Conservation (phyloP, 1,140 invertebrate genomes). For the Homalodisca vitripennis region DNA sequence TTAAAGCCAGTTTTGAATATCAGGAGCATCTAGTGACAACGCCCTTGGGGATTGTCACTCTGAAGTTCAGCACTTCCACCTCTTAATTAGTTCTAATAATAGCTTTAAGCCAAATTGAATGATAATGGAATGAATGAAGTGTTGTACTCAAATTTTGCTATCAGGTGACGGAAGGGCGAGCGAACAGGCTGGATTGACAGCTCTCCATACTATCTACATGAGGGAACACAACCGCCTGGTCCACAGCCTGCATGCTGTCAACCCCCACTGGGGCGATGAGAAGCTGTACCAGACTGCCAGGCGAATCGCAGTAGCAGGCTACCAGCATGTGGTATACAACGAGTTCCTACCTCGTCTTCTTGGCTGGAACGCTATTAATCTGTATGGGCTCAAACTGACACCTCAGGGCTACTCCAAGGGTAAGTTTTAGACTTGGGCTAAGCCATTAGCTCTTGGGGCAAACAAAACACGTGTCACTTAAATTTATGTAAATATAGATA, state of each 20-base stretch:
- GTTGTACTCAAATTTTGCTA: no score
- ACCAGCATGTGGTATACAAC: slow-evolving; percentile 86
- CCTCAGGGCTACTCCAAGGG: slow-evolving; percentile 87
- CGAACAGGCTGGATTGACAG: slow-evolving; percentile 84
- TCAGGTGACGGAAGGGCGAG: slow-evolving; percentile 77
- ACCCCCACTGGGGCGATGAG: slow-evolving; percentile 86
- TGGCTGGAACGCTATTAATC: slow-evolving; percentile 77
- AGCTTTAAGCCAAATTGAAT: no score
- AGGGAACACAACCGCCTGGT: slow-evolving; percentile 90
- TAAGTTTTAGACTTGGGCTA: no score
- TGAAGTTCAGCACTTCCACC: slow-evolving; percentile 64
- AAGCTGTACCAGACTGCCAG: slow-evolving; percentile 83
- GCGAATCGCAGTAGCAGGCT: slow-evolving; percentile 75
- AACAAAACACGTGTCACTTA: no score
- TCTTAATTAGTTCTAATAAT: slow-evolving; percentile 62
- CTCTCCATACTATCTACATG: slow-evolving; percentile 85
- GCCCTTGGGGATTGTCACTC: no score
- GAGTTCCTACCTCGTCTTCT: slow-evolving; percentile 86
- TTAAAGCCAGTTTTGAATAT: no score
- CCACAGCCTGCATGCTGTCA: slow-evolving; percentile 68
- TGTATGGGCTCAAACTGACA: slow-evolving; percentile 82
- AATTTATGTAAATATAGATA: no score
- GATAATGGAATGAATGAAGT: no score
- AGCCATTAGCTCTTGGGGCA: no score
- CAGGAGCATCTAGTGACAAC: no score